Evolutionary conservation across 2,888 invertebrate species (phyloP).

Genomic region (Drosophila picticornis): DNA sequence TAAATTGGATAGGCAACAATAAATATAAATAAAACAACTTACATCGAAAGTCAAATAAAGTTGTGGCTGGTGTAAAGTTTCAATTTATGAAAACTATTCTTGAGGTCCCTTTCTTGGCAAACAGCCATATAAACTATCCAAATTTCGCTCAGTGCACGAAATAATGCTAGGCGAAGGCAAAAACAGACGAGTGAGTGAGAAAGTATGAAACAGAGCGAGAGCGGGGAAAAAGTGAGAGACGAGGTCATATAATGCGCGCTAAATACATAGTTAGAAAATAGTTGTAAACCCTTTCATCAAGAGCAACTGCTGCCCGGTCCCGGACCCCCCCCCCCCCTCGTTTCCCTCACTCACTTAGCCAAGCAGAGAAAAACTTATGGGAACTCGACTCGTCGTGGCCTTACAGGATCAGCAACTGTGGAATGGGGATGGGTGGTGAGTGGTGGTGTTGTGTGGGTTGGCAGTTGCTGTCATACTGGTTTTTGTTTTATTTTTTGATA

Average conservation of each 20-base stretch:
- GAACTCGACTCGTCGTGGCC: conserved; percentile 77
- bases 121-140: not conserved
- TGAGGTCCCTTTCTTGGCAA: not conserved
- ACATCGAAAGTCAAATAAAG: not conserved
- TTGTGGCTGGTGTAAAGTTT: not conserved
- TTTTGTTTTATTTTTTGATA: conserved; percentile 61
- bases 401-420: conserved; percentile 33
- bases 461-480: conserved; percentile 62
- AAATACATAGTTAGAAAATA: conserved; percentile 81
- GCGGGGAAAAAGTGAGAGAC: conserved; percentile 14
- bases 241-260: conserved; percentile 70
- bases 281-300: conserved; percentile 81
- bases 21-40: not conserved
- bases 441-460: not conserved
- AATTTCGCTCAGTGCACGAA: conserved; percentile 34
- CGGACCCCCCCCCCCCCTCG: not conserved
- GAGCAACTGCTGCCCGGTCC: conserved; percentile 48
- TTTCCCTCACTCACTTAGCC: conserved; percentile 24
- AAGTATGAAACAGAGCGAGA: not conserved
- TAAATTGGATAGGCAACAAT: not conserved
- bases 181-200: not conserved
- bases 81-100: not conserved
- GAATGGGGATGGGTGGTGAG: not conserved
- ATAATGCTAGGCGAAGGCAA: not conserved
- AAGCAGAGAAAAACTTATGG: conserved; percentile 77